A percentile compares a stretch with the other conserved stretches of the same genome.
These are phyloP conservation scores for Emmelina monodactyla DNA, from an alignment of 2,888 invertebrate genomes.

Conservation along the genomic window DNA sequence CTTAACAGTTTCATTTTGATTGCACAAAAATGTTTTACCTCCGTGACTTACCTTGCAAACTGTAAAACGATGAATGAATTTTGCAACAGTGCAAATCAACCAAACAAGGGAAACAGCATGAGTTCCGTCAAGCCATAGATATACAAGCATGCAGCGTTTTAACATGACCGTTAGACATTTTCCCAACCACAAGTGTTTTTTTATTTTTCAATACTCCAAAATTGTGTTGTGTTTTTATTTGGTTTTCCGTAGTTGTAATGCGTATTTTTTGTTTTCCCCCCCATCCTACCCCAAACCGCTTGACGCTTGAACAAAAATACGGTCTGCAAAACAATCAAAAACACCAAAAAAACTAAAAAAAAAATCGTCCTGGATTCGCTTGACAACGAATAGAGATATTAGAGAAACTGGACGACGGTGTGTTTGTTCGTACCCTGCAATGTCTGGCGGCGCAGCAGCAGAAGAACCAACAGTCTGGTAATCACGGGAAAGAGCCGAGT, in stretches of 20 bases:
- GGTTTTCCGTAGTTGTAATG: slow-evolving; percentile 65
- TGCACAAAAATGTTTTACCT: too few relatives aligned
- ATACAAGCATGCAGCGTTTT: slow-evolving; percentile 46
- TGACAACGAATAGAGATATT: slow-evolving; percentile 48
- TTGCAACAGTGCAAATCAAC: too few relatives aligned
- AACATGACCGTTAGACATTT: slow-evolving; percentile 58
- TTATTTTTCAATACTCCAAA: slow-evolving; percentile 18
- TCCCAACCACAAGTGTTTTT: slow-evolving; percentile 52
- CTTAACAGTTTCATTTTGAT: too few relatives aligned
- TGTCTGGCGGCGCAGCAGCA: slow-evolving; percentile 60
- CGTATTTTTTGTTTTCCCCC: slow-evolving; percentile 62
- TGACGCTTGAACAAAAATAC: slow-evolving; percentile 62
- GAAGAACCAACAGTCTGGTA: slow-evolving; percentile 51
- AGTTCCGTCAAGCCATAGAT: slow-evolving; percentile 61
- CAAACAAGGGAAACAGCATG: too few relatives aligned
- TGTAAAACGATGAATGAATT: too few relatives aligned
- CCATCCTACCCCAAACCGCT: slow-evolving; percentile 54
- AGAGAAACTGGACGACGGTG: slow-evolving; percentile 61
- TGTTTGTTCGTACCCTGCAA: slow-evolving; percentile 65
- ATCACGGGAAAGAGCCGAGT: slow-evolving; percentile 80
- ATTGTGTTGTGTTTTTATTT: slow-evolving; percentile 29
- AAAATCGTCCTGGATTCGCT: slow-evolving; percentile 24
- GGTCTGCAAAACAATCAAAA: slow-evolving; percentile 54
- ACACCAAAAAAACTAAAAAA: slow-evolving; percentile 28
- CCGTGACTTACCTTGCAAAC: too few relatives aligned